Evolutionary conservation across 1,140 invertebrate genomes (phyloP).

Genomic region (Orchestia grillus): DNA sequence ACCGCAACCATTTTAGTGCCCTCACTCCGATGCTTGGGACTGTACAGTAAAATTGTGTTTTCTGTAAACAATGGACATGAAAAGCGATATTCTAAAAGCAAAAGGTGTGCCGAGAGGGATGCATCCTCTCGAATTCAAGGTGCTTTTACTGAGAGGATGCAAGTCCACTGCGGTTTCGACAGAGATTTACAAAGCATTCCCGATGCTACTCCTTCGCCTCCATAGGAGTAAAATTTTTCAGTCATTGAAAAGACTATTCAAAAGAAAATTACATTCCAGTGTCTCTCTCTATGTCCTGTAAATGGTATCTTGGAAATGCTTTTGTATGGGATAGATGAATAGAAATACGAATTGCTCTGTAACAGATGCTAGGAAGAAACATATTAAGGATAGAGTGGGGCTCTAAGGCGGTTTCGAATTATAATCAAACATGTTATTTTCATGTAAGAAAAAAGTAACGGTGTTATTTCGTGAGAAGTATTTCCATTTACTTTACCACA

Average conservation of each 20-base stretch:
- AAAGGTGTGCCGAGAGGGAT: not conserved
- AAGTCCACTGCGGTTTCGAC: not conserved
- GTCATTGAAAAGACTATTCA: not conserved
- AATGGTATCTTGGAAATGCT: not conserved
- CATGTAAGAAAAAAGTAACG: not conserved
- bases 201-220: not conserved
- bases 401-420: not conserved
- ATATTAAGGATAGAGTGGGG: not conserved
- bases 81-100: constrained; percentile 12
- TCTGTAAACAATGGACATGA: not conserved
- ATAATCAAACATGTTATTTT: not conserved
- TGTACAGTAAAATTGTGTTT: not conserved
- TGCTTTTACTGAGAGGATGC: not conserved
- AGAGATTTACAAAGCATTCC: not conserved
- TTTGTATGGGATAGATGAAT: not conserved
- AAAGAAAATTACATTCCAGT: not conserved
- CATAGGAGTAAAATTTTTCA: not conserved
- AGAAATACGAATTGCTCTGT: not conserved
- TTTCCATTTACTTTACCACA: not conserved
- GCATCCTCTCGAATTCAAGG: not conserved
- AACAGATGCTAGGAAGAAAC: not conserved
- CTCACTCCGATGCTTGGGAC: constrained; percentile 3
- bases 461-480: not conserved
- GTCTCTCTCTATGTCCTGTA: not conserved
- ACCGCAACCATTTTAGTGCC: not conserved